Conservation (phyloP, 2,797 vertebrate genomes). For the Scyliorhinus canicula region DNA sequence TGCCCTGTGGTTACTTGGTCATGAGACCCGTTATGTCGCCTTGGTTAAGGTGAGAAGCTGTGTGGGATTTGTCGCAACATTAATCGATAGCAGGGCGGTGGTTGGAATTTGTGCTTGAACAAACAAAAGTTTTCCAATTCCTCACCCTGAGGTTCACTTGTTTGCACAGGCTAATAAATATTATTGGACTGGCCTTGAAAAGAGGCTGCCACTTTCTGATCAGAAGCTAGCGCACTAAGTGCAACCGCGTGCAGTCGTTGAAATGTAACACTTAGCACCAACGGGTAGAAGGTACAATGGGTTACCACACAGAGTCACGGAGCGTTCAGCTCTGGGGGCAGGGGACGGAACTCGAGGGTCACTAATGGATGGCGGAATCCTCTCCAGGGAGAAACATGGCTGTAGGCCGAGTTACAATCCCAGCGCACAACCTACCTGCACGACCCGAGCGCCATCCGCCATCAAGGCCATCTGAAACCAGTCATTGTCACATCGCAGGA, state of each 20-base stretch:
- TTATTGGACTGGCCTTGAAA: neutral
- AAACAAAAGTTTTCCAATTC: neutral
- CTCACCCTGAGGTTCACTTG: neutral
- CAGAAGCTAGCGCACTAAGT: neutral
- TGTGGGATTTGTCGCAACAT: neutral
- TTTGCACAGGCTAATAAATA: neutral
- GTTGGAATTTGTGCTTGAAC: neutral
- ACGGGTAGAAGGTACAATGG: neutral
- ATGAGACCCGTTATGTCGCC: neutral
- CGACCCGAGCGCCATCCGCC: no score
- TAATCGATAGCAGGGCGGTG: neutral
- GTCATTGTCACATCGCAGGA: neutral
- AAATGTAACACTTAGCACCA: neutral
- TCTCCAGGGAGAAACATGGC: neutral
- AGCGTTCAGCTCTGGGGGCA: neutral
- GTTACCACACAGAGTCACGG: neutral
- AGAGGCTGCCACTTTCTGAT: neutral
- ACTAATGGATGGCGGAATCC: neutral
- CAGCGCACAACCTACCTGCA: neutral
- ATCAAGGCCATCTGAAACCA: neutral
- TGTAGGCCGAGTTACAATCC: neutral
- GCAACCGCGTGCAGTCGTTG: neutral
- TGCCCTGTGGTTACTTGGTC: neutral
- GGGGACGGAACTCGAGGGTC: neutral
- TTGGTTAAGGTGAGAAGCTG: neutral